Evolutionary conservation across 2,888 invertebrate genomes (phyloP), one percentile per base, ranked within the genome.

Genomic region (Boloria euphrosyne): DNA sequence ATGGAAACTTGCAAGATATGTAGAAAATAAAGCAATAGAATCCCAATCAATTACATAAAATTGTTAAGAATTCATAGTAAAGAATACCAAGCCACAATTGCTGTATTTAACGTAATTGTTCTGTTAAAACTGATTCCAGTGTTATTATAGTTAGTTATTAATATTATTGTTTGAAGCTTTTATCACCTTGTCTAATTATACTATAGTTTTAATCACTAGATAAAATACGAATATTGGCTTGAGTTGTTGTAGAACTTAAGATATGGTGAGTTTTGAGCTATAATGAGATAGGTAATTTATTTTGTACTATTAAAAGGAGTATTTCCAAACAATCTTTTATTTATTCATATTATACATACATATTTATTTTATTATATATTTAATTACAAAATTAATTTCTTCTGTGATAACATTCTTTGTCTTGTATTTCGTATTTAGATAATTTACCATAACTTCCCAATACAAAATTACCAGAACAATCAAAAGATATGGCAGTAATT

Each of bases 401-500:
- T 64, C 76, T 77, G 16, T 78, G 70, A 69, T 80, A 78, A 68
- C 87, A 87, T 44, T 82, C 74, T 50, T 78, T 78, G 74, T 82
- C 84, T 66, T 81, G 78, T 22, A 62, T 58, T 4, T 66, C 52
- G 67, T 89, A 90, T 70, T 85, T 85, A 0, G 87, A 51, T 57
- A 89, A 71, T 77, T 85, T 86, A 1, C 85, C 87, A 53, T 72
- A 75, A 18, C 80, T 74, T 4, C 89, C 89, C 6, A 90, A 75
- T 38, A 85, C 75, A 63, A 90, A 84, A 67, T 85, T 79, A 2
- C 86, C 89, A 46, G 71, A 66, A 17, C 75, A 67, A 69, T 90
- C 85, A 74, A 90, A 89, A 13, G 89, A 85, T 73, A 90, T 80
- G 14, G 90, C 82, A 38, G 88, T 86, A 18, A 85, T 78, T 66